phyloP scores from a whole-genome alignment of 2,113 vertebrate genomes.

The sheep (Ovis aries) region ARS-UI_Ramb_v3.0 NC_056080.1:16013001-16013500 shows the following conservation, averaged over 20 bases:
- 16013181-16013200: slow-evolving; percentile 84
- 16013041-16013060: slow-evolving; percentile 84
- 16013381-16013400: slow-evolving; percentile 82
- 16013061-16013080: slow-evolving; percentile 81
- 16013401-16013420: slow-evolving; percentile 90
- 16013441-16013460: slow-evolving; percentile 97
- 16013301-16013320: slow-evolving; percentile 99
- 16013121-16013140: slow-evolving; percentile 62
- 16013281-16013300: slow-evolving; percentile 98
- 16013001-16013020: slow-evolving; percentile 89
- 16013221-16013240: slow-evolving; percentile 83
- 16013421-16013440: slow-evolving; percentile 98
- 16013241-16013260: slow-evolving; percentile 97
- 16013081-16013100: slow-evolving; percentile 75
- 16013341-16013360: slow-evolving; percentile 90
- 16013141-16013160: slow-evolving; percentile 88
- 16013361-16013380: slow-evolving; percentile 84
- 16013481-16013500: slow-evolving; percentile 93
- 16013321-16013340: slow-evolving; percentile 94
- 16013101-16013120: slow-evolving; percentile 74
- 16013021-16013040: slow-evolving; percentile 88
- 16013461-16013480: slow-evolving; percentile 97
- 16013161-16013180: slow-evolving; percentile 84
- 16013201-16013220: slow-evolving; percentile 79
- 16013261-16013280: slow-evolving; percentile 97